Percentiles rank a stretch among this genome's conserved stretches.
phyloP scores from a whole-genome alignment of 2,113 vertebrate genomes.

The Rhegmatorhina hoffmannsi region DNA sequence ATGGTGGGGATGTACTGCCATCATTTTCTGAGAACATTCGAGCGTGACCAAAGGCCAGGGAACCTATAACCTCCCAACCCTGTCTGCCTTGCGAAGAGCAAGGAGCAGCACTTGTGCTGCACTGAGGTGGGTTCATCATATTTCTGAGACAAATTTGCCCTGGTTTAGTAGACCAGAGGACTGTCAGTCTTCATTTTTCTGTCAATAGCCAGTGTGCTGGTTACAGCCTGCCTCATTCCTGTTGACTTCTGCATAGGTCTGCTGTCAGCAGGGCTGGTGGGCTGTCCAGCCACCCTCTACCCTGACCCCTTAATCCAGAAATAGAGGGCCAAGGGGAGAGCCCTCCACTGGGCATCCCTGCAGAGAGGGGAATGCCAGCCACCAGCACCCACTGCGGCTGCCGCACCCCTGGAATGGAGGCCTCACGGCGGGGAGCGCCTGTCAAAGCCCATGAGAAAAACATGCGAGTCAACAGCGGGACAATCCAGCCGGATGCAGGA shows the following conservation, averaged over 20 bases:
- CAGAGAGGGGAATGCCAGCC: background rate
- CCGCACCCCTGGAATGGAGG: background rate
- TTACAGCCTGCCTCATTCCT: background rate
- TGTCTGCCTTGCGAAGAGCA: background rate
- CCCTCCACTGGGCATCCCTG: no score
- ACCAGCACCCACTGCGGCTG: background rate
- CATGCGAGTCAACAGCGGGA: background rate
- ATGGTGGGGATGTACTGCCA: background rate
- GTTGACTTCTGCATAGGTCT: rapidly evolving
- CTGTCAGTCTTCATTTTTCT: background rate
- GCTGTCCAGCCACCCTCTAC: background rate
- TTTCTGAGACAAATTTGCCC: background rate
- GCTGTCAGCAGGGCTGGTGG: background rate
- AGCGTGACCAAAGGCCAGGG: background rate
- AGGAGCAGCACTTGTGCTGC: background rate
- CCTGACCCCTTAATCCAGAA: background rate
- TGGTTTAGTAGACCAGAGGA: background rate
- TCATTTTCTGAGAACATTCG: background rate
- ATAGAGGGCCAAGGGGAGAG: background rate
- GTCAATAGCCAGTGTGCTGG: background rate
- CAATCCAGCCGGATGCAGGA: background rate
- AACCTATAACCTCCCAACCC: background rate
- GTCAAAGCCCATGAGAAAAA: background rate
- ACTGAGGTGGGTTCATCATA: background rate
- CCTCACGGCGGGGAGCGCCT: background rate